A percentile compares a stretch with the other conserved stretches of the same genome.
Evolutionary conservation across 2,113 vertebrate species (phyloP).

Genomic region (Phylloscopus trochilus): DNA sequence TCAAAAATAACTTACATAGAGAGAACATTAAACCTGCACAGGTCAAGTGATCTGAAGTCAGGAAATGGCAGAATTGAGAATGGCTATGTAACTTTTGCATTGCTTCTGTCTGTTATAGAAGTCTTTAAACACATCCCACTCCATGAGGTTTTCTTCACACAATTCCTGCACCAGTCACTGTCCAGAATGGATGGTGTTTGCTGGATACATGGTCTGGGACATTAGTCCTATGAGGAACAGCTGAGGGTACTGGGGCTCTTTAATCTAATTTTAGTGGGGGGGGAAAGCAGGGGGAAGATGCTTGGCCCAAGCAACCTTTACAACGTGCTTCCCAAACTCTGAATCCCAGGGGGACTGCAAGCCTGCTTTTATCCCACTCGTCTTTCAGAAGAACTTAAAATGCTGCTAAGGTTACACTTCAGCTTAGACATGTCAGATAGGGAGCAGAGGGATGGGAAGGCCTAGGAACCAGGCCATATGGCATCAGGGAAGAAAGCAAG

Average conservation of each 20-base stretch:
- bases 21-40: background rate
- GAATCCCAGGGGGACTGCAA: background rate
- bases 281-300: background rate
- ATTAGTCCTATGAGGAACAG: background rate
- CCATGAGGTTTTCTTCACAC: background rate
- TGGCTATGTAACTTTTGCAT: background rate
- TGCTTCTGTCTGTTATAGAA: background rate
- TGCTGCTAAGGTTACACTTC: background rate
- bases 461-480: background rate
- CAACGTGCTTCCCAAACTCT: rapidly evolving
- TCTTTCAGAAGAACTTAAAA: background rate
- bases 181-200: background rate
- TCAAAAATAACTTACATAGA: background rate
- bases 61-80: background rate
- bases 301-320: background rate
- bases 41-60: background rate
- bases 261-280: background rate
- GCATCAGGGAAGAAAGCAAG: background rate
- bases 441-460: background rate
- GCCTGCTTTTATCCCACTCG: background rate
- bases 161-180: background rate
- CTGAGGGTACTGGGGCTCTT: background rate
- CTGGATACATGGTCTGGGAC: background rate
- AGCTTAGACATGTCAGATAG: rapidly evolving
- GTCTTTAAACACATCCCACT: background rate